These are phyloP conservation scores for Drosophila neocordata DNA, from an alignment of 1,140 invertebrate species.

Conservation along the genomic window DNA sequence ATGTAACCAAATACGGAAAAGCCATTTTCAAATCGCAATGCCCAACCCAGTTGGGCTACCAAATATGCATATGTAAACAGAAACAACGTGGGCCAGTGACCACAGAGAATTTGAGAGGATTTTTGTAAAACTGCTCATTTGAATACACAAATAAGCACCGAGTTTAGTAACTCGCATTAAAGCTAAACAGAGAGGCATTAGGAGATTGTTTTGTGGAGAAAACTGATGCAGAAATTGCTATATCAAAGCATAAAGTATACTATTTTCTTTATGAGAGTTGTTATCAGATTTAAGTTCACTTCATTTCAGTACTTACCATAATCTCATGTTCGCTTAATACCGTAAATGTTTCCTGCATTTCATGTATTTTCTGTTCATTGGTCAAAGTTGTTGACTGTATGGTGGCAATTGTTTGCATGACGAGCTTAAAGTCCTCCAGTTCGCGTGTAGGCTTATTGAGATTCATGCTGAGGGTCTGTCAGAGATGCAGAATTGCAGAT, in stretches of 20 bases:
- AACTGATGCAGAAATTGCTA: background rate
- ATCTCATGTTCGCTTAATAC: conserved; percentile 85
- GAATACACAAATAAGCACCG: conserved; percentile 71
- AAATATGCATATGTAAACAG: conserved; percentile 79
- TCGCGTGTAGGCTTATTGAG: conserved; percentile 89
- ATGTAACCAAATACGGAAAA: conserved; percentile 67
- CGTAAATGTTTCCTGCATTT: conserved; percentile 86
- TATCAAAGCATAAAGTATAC: background rate
- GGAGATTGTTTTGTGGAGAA: background rate
- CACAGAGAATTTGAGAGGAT: conserved; percentile 53
- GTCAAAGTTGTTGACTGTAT: conserved; percentile 89
- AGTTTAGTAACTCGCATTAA: conserved; percentile 60
- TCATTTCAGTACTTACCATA: conserved; percentile 77
- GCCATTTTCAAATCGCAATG: conserved; percentile 69
- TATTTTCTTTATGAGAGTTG: conserved; percentile 3
- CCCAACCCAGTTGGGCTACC: conserved; percentile 35
- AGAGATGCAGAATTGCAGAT: conserved; percentile 37
- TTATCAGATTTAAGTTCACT: background rate
- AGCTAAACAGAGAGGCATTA: conserved; percentile 33
- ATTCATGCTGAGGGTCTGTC: conserved; percentile 84
- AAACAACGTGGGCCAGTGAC: conserved; percentile 51
- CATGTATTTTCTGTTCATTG: conserved; percentile 89
- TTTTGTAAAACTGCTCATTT: conserved; percentile 79
- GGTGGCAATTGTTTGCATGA: conserved; percentile 91
- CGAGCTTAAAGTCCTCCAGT: conserved; percentile 91